Evolutionary conservation across 2,888 invertebrate species (phyloP).

Genomic region (Mactromeris polynyma): DNA sequence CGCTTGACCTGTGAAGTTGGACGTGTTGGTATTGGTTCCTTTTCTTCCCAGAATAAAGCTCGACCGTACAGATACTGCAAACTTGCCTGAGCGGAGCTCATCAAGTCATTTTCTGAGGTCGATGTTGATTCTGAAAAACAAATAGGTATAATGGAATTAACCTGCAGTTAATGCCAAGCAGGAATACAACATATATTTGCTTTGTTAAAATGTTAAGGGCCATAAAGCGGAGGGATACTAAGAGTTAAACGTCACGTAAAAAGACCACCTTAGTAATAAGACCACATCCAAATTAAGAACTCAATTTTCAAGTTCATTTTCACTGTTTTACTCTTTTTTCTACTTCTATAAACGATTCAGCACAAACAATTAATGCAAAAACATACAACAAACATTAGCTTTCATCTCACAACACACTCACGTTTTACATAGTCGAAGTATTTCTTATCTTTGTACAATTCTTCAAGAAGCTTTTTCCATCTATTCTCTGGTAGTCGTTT

Average conservation of each 20-base stretch:
- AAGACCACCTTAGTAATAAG: too few relatives aligned
- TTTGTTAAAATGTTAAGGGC: too few relatives aligned
- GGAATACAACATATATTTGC: background rate
- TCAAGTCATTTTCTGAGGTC: conserved; percentile 68
- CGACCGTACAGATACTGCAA: conserved; percentile 75
- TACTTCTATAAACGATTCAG: too few relatives aligned
- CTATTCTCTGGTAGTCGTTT: conserved; percentile 68
- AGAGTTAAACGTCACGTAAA: too few relatives aligned
- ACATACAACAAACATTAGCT: too few relatives aligned
- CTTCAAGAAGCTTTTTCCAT: conserved; percentile 75
- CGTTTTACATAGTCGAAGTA: conserved; percentile 80
- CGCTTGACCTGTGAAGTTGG: conserved; percentile 65
- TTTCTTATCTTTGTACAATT: conserved; percentile 78
- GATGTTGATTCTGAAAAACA: conserved; percentile 69
- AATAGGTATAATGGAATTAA: background rate
- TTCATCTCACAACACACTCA: conserved; percentile 43
- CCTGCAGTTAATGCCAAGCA: background rate
- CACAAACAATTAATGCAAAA: too few relatives aligned
- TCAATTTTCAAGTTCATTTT: too few relatives aligned
- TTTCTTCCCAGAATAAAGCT: conserved; percentile 76
- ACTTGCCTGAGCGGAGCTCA: conserved; percentile 67
- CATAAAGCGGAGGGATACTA: too few relatives aligned
- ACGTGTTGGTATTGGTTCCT: conserved; percentile 71
- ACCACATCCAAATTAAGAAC: too few relatives aligned
- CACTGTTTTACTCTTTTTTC: too few relatives aligned